Evolutionary conservation across 2,888 invertebrate species (phyloP), one percentile per base, ranked within the genome.

Genomic region (Andrena marginata): DNA sequence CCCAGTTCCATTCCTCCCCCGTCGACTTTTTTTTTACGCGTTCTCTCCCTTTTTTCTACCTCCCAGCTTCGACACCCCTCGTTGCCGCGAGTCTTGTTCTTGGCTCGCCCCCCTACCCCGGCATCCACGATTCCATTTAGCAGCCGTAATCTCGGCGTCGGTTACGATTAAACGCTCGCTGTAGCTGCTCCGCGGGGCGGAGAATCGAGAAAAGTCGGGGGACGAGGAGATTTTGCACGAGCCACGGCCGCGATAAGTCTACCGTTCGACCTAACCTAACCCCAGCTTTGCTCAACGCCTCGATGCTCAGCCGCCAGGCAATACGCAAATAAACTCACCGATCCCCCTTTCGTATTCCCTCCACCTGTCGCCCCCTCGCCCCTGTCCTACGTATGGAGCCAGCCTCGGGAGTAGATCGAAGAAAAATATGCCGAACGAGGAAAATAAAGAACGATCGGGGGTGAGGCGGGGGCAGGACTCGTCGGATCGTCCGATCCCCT

Each of bases 221-320:
- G 60, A 26, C 62, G 77, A 16, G 54, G 68, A 77, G 79, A 71
- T 71, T 82, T 62, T 23, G 75, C 49, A 79, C 83, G 60, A 69
- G 84, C 80, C 75, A 81, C 63, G 63, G 60, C 65, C 80, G 73
- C 90, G 88, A 89, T 88, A 89, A 91, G 89, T 90, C 87, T 82
- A 76, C 75, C 77, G 86, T 88, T 91, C 87, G 85, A 86, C 87
- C 83, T 87, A 80, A 86, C 87, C 83, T 87, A 80, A n/a, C 76
- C 63, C 82, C 42, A 29, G 29, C n/a, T 85, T 68, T 78, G 82
- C 70, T 72, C 85, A 92, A 91, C 91, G 92, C 91, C 82, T 90
- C 89, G 90, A 89, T 93, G 92, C 91, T 92, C 93, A 92, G 93
- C 93, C 93, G 92, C 82, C 89, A 91, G 93, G 93, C 93, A 92